Percentiles rank a stretch among this genome's conserved stretches.
Conservation (phyloP, 2,888 invertebrate species). For the Amblyjoppa proteus region DNA sequence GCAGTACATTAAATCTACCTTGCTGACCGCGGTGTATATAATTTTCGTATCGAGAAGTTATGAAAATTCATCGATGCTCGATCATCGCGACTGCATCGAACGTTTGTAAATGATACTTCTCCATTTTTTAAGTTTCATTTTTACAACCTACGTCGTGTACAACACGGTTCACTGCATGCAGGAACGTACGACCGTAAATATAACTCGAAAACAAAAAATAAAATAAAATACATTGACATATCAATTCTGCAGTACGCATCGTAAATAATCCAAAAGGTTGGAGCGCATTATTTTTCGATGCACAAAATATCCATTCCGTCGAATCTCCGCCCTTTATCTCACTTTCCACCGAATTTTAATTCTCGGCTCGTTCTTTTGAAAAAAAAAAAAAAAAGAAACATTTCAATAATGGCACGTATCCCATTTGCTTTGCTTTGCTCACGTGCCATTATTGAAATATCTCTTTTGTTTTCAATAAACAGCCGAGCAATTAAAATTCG, state of each 20-base stretch:
- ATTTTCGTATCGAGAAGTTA: neutral
- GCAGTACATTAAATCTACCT: neutral
- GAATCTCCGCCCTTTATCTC: neutral
- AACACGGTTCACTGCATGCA: neutral
- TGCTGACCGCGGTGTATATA: neutral
- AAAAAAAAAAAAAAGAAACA: neutral
- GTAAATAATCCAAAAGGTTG: neutral
- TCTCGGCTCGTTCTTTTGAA: neutral
- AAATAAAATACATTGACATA: neutral
- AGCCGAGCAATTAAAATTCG: neutral
- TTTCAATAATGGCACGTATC: neutral
- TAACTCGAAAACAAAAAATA: neutral
- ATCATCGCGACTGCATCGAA: conserved; percentile 22
- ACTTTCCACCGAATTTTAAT: neutral
- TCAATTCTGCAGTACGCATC: neutral
- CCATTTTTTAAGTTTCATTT: neutral
- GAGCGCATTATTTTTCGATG: neutral
- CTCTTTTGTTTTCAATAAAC: neutral
- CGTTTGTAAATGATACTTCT: neutral
- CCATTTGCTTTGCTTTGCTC: neutral
- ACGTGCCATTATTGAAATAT: neutral
- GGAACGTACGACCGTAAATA: neutral
- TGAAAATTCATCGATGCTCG: conserved; percentile 36
- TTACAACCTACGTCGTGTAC: neutral
- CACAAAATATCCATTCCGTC: neutral